These are phyloP conservation scores for Melanostigma gelatinosum DNA, from an alignment of 2,113 vertebrate species.

Conservation along the genomic window DNA sequence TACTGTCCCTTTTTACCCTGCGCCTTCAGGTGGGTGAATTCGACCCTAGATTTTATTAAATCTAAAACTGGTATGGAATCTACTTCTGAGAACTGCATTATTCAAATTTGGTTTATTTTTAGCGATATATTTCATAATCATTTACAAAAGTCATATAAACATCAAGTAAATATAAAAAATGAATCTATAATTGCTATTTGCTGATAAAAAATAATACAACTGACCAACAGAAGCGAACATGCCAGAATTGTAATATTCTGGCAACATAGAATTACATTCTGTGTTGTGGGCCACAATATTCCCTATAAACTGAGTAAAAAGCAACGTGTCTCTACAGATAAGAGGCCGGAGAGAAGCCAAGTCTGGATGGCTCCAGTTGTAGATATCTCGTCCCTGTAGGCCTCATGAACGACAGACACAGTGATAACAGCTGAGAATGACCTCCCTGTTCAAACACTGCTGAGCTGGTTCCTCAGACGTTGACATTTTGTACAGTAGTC, in stretches of 20 bases:
- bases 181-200: neutral
- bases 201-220: neutral
- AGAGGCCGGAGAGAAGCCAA: constrained; percentile 44
- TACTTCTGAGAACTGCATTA: neutral
- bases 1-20: neutral
- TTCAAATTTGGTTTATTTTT: neutral
- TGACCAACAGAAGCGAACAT: neutral
- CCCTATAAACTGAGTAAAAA: constrained; percentile 1
- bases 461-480: constrained; percentile 36
- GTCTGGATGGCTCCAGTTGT: constrained; percentile 22
- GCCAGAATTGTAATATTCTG: neutral
- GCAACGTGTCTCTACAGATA: constrained; percentile 59
- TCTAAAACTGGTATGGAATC: neutral
- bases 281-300: neutral
- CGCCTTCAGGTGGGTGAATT: neutral
- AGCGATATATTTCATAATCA: neutral
- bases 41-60: neutral
- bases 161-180: neutral
- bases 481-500: constrained; percentile 37
- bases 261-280: neutral
- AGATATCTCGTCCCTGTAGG: constrained; percentile 39
- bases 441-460: constrained; percentile 53
- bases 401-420: constrained; percentile 32
- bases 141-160: neutral
- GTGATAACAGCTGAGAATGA: constrained; percentile 68